phyloP scores from a whole-genome alignment of 2,113 vertebrate genomes.

The Maylandia zebra region DNA sequence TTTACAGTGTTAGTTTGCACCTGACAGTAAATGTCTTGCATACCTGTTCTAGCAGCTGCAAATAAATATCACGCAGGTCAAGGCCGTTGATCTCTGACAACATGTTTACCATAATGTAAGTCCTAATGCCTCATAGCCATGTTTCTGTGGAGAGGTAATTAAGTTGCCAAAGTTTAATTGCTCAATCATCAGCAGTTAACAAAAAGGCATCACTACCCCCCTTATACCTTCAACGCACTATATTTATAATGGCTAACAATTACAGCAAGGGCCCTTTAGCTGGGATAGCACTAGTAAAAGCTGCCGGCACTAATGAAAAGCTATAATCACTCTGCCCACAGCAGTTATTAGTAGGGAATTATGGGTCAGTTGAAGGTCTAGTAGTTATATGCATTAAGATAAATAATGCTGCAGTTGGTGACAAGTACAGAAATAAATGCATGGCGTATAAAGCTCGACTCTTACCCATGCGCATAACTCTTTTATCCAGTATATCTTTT shows the following conservation, averaged over 20 bases:
- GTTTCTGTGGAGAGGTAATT: conserved; percentile 68
- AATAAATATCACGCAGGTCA: conserved; percentile 12
- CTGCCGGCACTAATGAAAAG: conserved; percentile 73
- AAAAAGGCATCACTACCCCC: conserved; percentile 72
- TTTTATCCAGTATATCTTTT: background rate
- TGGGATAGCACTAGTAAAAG: conserved; percentile 81
- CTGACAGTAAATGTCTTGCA: background rate
- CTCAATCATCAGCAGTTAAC: conserved; percentile 79
- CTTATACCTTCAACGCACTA: conserved; percentile 60
- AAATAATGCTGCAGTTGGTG: conserved; percentile 80
- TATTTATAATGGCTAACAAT: conserved; percentile 94
- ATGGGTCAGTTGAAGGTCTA: conserved; percentile 84
- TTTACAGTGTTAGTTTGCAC: background rate
- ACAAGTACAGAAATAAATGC: conserved; percentile 67
- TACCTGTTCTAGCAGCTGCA: background rate
- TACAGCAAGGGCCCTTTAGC: conserved; percentile 89
- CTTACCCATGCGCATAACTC: background rate
- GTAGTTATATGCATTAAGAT: conserved; percentile 86
- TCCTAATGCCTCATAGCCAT: conserved; percentile 50
- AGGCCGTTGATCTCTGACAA: conserved; percentile 17
- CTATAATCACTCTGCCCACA: conserved; percentile 79
- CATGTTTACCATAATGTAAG: conserved; percentile 49
- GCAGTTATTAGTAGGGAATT: conserved; percentile 90
- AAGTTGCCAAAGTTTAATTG: conserved; percentile 87
- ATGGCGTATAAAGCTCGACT: background rate